These are phyloP conservation scores for Chydorus sphaericus DNA, from an alignment of 2,888 invertebrate species.

Conservation along the genomic window DNA sequence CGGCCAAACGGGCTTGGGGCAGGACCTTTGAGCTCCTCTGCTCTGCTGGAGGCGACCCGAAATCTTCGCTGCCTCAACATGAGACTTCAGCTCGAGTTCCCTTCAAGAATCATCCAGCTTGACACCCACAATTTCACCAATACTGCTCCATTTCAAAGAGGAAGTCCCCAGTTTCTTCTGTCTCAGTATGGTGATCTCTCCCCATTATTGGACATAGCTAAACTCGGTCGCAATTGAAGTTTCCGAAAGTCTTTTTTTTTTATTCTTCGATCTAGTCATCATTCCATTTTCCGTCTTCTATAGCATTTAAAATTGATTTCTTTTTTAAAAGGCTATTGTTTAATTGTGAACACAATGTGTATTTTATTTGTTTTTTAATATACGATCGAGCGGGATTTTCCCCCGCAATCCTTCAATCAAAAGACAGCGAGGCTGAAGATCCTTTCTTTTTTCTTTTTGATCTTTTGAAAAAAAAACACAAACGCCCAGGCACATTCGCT, in stretches of 20 bases:
- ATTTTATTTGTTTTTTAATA: not conserved
- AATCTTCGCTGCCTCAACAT: not conserved
- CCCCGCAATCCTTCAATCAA: no score
- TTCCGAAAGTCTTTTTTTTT: not conserved
- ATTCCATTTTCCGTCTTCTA: not conserved
- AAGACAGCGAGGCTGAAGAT: no score
- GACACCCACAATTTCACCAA: conserved; percentile 3
- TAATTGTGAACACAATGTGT: not conserved
- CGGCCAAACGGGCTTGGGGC: not conserved
- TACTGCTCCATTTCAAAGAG: not conserved
- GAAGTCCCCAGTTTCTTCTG: conserved; percentile 13
- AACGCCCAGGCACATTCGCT: no score
- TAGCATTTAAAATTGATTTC: not conserved
- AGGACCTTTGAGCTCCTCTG: not conserved
- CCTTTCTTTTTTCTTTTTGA: no score
- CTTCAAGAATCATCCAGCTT: conserved; percentile 3
- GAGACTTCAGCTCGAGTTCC: conserved; percentile 4
- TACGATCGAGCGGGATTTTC: no score
- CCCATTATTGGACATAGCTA: conserved; percentile 12
- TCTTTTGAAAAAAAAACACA: no score
- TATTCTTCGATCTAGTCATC: conserved; percentile 7
- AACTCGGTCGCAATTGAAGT: conserved; percentile 2
- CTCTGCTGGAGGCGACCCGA: not conserved
- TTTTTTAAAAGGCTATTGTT: not conserved
- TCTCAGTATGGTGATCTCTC: conserved; percentile 14